Percentiles rank a stretch among this genome's conserved stretches.
These are phyloP conservation scores for Danaus chrysippus DNA, from an alignment of 2,888 invertebrate genomes.

Conservation along the genomic window DNA sequence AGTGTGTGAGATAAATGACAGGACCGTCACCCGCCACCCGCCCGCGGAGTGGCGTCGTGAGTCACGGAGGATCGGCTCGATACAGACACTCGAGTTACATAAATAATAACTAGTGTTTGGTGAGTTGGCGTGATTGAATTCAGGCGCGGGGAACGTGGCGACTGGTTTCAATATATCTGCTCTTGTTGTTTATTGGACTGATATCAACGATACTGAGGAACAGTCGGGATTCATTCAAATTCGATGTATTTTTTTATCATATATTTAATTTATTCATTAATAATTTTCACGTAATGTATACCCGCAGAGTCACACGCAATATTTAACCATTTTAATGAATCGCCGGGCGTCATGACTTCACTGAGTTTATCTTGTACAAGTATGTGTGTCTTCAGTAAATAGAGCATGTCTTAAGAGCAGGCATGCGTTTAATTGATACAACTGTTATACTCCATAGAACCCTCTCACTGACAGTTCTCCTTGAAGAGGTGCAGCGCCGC, in stretches of 20 bases:
- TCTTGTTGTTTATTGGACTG: too few relatives aligned
- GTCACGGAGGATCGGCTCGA: not conserved
- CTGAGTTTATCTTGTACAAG: not conserved
- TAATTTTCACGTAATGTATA: not conserved
- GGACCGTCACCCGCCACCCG: constrained; percentile 1
- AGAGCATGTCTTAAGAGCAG: constrained; percentile 1
- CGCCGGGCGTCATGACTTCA: not conserved
- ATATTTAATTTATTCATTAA: too few relatives aligned
- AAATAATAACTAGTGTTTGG: too few relatives aligned
- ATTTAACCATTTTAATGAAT: not conserved
- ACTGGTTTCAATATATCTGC: too few relatives aligned
- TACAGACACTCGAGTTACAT: not conserved
- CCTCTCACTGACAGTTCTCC: not conserved
- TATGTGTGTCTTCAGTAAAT: constrained; percentile 1
- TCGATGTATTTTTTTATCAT: too few relatives aligned
- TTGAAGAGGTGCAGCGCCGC: not conserved
- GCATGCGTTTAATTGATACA: constrained; percentile 5
- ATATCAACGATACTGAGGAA: too few relatives aligned
- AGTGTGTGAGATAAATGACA: constrained; percentile 1
- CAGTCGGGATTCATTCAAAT: too few relatives aligned
- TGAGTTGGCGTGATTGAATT: too few relatives aligned
- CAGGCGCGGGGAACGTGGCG: too few relatives aligned
- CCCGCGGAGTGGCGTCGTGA: not conserved
- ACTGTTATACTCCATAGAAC: not conserved
- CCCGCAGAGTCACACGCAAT: not conserved